A percentile compares a stretch with the other conserved stretches of the same genome.
These are phyloP conservation scores for Myripristis murdjan DNA, from an alignment of 2,797 vertebrate species.

Conservation along the genomic window DNA sequence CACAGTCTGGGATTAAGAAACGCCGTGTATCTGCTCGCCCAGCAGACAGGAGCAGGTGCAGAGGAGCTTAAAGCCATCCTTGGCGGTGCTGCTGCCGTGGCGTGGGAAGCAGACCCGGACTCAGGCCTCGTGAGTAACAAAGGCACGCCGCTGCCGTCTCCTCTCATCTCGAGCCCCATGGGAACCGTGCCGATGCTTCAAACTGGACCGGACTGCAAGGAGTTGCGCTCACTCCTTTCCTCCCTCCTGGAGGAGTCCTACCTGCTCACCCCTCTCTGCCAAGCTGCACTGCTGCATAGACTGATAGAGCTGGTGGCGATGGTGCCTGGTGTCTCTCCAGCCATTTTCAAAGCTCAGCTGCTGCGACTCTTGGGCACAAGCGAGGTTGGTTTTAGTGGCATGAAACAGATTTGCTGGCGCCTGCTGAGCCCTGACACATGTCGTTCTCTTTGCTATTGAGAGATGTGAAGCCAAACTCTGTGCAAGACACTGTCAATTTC, in stretches of 20 bases:
- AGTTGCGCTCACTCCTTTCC: conserved; percentile 87
- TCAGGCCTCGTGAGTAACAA: background rate
- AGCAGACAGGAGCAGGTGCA: conserved; percentile 68
- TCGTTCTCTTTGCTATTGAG: too few species aligned
- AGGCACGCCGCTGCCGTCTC: conserved; percentile 44
- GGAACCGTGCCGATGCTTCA: conserved; percentile 78
- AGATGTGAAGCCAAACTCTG: too few species aligned
- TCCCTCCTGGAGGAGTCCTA: conserved; percentile 90
- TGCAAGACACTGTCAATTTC: too few species aligned
- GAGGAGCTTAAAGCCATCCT: conserved; percentile 81
- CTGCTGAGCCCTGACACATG: background rate
- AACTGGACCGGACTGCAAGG: conserved; percentile 84
- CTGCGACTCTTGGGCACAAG: conserved; percentile 90
- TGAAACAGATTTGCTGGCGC: background rate
- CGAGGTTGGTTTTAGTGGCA: conserved; percentile 66
- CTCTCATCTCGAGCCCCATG: conserved; percentile 67
- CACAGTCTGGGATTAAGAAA: conserved; percentile 86
- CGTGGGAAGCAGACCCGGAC: conserved; percentile 75
- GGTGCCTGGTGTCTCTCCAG: conserved; percentile 87
- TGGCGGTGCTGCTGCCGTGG: conserved; percentile 76
- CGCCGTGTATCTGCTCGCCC: conserved; percentile 77
- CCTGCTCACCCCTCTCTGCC: conserved; percentile 87
- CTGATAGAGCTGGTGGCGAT: conserved; percentile 88
- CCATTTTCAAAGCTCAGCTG: conserved; percentile 90
- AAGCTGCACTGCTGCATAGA: conserved; percentile 86